Evolutionary conservation across 2,113 vertebrate species (phyloP), one percentile per base, ranked within the genome.

Genomic region (Boleophthalmus pectinirostris): DNA sequence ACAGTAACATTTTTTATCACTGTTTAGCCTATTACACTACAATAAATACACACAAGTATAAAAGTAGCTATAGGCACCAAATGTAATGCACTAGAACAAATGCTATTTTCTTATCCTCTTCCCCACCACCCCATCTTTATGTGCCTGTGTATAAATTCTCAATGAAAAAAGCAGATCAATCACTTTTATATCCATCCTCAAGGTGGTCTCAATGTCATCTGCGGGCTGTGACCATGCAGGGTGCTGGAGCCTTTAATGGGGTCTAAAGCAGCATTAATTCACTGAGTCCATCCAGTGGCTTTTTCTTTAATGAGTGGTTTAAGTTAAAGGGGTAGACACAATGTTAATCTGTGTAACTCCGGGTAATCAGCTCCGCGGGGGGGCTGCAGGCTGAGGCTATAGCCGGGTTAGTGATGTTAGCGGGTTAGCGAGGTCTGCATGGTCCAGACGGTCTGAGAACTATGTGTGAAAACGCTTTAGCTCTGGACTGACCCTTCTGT

Each of bases 301-400:
- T 78, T 84, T 86, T 88, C 85, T 85, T 80, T 82, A 85, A 90
- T 84, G 74, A 82, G 64, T 72, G 70, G 46, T 54, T 81, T 79
- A 73, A 25, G 46, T 78, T 77, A 74, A 38, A 82, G 47, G 68
- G 70, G 71, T n/a, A 53, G 72, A 51, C 75, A 68, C 84, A 72
- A 72, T 71, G 79, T 63, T 90, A 89, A 91, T 90, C 89, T 87
- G 70, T 74, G 58, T 70, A 87, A 83, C 25, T 85, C 66, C 65
- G 70, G 72, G 67, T 72, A 61, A 80, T 88, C 84, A 90, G 75
- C 81, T 77, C 70, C 73, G 61, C 63, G 38, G 43, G 58, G 71
- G 72, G 77, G 73, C 54, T 49, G 53, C 23, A 5, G 25, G 69
- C 69, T 69, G 72, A 58, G 29, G 83, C 68, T 75, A 16, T 18